Conservation (phyloP, 2,888 invertebrate species). For the Agrochola lychnidis region DNA sequence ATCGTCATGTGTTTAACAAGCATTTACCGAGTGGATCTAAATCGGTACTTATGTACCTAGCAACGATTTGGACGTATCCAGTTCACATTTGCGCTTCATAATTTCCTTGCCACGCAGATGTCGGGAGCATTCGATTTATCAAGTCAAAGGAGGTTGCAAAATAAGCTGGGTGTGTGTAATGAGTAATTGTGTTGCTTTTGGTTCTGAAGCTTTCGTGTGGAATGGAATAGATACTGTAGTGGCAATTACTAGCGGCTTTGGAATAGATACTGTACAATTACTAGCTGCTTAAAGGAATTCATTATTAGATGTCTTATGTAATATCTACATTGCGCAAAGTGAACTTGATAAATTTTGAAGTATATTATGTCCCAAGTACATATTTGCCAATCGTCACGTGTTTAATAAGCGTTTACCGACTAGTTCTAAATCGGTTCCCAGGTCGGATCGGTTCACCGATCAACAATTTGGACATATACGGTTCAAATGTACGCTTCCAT, state of each 20-base stretch:
- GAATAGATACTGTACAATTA: too few species aligned
- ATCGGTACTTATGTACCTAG: constrained; percentile 1
- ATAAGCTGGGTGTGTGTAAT: constrained; percentile 12
- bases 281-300: too few species aligned
- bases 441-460: neutral
- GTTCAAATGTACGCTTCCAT: constrained; percentile 54
- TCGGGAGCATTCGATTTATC: constrained; percentile 58
- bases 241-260: too few species aligned
- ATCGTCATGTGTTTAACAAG: constrained; percentile 45
- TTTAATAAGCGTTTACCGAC: constrained; percentile 34
- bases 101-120: constrained; percentile 54
- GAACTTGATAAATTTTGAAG: too few species aligned
- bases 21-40: constrained; percentile 9
- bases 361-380: neutral
- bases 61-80: constrained; percentile 27
- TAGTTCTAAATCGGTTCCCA: neutral
- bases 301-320: too few species aligned
- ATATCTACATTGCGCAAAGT: too few species aligned
- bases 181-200: constrained; percentile 35
- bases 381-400: constrained; percentile 37
- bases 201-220: too few species aligned
- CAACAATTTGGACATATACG: constrained; percentile 28
- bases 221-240: too few species aligned
- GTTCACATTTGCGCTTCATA: constrained; percentile 53
- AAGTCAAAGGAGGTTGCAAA: constrained; percentile 45